A percentile compares a stretch with the other conserved stretches of the same genome.
Conservation (phyloP, 2,113 vertebrate species). For the Sceloporus undulatus region DNA sequence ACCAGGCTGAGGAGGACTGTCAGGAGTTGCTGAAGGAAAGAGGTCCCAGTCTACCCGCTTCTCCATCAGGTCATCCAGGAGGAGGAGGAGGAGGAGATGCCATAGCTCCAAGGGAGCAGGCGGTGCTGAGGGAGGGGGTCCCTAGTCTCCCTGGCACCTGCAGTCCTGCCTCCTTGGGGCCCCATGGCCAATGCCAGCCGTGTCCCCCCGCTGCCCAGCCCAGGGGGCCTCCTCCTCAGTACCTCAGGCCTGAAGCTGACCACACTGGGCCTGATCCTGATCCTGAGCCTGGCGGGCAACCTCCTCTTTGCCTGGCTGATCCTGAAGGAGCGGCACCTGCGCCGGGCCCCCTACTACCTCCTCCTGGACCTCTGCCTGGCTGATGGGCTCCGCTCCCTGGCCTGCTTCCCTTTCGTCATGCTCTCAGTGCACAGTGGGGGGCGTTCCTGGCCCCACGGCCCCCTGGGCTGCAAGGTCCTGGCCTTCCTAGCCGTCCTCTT, state of each 20-base stretch:
- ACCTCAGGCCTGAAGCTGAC: slow-evolving; percentile 88
- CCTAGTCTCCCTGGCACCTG: no score
- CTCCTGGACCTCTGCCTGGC: slow-evolving; percentile 94
- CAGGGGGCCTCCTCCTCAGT: slow-evolving; percentile 81
- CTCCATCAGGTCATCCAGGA: no score
- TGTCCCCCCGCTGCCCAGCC: slow-evolving; percentile 85
- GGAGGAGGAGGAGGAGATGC: no score
- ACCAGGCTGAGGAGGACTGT: slow-evolving; percentile 29
- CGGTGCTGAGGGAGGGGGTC: no score
- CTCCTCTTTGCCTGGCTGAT: slow-evolving; percentile 89
- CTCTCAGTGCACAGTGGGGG: slow-evolving; percentile 88
- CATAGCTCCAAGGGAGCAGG: no score
- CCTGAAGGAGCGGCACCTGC: slow-evolving; percentile 90
- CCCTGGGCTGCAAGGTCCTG: slow-evolving; percentile 91
- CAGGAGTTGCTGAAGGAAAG: not conserved
- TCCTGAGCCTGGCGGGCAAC: slow-evolving; percentile 91
- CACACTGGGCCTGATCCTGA: slow-evolving; percentile 90
- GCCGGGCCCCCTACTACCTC: slow-evolving; percentile 93
- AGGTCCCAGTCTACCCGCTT: no score
- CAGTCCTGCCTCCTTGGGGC: no score
- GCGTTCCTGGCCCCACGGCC: slow-evolving; percentile 84
- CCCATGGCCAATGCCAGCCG: slow-evolving; percentile 90
- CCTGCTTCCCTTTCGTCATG: slow-evolving; percentile 96
- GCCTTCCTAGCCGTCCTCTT: slow-evolving; percentile 94
- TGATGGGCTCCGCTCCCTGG: slow-evolving; percentile 89